These are phyloP conservation scores for Pseudachorutes palmiensis DNA, from an alignment of 1,140 invertebrate genomes.

Conservation along the genomic window DNA sequence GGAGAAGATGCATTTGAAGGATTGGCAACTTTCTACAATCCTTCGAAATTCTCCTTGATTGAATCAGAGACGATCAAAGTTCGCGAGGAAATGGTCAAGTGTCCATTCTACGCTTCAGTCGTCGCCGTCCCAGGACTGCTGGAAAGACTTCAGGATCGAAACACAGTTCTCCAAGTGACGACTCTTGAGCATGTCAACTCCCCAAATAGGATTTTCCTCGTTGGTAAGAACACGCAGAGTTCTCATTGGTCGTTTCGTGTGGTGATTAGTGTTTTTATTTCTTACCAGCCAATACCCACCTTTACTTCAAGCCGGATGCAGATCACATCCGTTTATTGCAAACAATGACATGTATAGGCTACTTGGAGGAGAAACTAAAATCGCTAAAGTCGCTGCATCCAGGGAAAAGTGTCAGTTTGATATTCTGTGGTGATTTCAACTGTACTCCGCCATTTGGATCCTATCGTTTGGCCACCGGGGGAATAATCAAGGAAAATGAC, in stretches of 20 bases:
- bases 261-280: not conserved
- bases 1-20: constrained; percentile 60
- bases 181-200: constrained; percentile 6
- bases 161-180: constrained; percentile 44
- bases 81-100: constrained; percentile 48
- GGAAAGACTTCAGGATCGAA: constrained; percentile 53
- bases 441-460: constrained; percentile 71
- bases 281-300: constrained; percentile 68
- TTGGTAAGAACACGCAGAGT: constrained; percentile 19
- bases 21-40: constrained; percentile 63
- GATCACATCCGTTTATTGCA: constrained; percentile 74
- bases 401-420: constrained; percentile 50
- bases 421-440: constrained; percentile 81
- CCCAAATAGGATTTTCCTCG: constrained; percentile 13
- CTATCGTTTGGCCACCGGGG: constrained; percentile 62
- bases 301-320: constrained; percentile 82
- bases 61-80: constrained; percentile 48
- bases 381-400: constrained; percentile 41
- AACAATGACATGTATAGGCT: constrained; percentile 41
- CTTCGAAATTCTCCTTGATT: constrained; percentile 41
- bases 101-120: constrained; percentile 53
- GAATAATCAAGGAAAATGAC: constrained; percentile 52
- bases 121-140: constrained; percentile 46
- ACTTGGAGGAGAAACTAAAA: constrained; percentile 38
- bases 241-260: not conserved